These are phyloP conservation scores for Mayetiola destructor DNA, from an alignment of 2,888 invertebrate species.

Conservation along the genomic window DNA sequence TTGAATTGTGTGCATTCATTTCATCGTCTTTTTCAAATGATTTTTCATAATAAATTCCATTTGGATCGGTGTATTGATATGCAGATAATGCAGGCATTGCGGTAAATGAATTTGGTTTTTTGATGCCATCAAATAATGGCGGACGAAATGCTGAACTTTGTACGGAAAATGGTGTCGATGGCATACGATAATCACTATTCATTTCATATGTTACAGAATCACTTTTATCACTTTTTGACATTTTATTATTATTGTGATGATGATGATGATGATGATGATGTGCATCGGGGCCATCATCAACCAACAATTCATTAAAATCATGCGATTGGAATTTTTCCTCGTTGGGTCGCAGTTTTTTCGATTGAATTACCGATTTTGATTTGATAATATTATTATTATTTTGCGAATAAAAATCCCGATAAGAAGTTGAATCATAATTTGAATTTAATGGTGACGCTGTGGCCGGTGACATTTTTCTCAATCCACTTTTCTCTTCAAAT, in stretches of 20 bases:
- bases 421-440: slow-evolving; percentile 6
- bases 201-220: slow-evolving; percentile 21
- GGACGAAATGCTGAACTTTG: slow-evolving; percentile 69
- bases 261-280: too few relatives aligned
- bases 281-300: slow-evolving; percentile 64
- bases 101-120: slow-evolving; percentile 39
- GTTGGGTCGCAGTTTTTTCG: not conserved
- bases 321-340: slow-evolving; percentile 47
- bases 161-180: slow-evolving; percentile 47
- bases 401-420: slow-evolving; percentile 30
- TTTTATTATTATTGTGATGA: too few relatives aligned
- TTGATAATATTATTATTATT: slow-evolving; percentile 21
- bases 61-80: slow-evolving; percentile 43
- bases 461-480: slow-evolving; percentile 43
- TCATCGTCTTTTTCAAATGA: not conserved
- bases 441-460: slow-evolving; percentile 34
- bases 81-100: slow-evolving; percentile 41
- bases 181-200: slow-evolving; percentile 3
- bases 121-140: slow-evolving; percentile 40
- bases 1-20: slow-evolving; percentile 37
- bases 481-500: slow-evolving; percentile 67
- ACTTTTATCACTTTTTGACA: slow-evolving; percentile 38
- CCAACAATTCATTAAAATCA: slow-evolving; percentile 61
- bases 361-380: not conserved
- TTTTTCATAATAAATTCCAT: slow-evolving; percentile 32